Conservation (phyloP, 1,140 invertebrate species). For the Heliconius hewitsoni region DNA sequence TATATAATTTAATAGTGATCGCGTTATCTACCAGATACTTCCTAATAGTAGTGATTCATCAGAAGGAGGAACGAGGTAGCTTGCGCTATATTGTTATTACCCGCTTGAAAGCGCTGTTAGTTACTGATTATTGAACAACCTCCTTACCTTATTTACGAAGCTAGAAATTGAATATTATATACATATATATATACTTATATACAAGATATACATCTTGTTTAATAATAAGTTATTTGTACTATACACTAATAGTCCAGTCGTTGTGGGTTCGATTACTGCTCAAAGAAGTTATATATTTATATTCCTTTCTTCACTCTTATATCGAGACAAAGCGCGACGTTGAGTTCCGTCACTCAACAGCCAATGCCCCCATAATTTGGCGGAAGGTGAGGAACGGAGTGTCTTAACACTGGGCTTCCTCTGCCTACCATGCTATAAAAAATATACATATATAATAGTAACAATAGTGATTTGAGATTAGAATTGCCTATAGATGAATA, state of each 20-base stretch:
- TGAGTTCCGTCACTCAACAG: too few relatives aligned
- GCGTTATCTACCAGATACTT: neutral
- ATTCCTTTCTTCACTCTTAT: too few relatives aligned
- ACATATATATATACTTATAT: constrained; percentile 1
- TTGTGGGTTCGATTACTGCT: too few relatives aligned
- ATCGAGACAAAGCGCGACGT: too few relatives aligned
- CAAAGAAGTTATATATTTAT: too few relatives aligned
- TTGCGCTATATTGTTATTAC: constrained; percentile 38
- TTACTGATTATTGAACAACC: constrained; percentile 18
- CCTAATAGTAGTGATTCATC: constrained; percentile 51
- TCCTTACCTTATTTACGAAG: neutral
- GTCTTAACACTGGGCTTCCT: too few relatives aligned
- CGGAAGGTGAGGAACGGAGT: too few relatives aligned
- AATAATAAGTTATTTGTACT: neutral
- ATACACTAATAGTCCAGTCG: neutral
- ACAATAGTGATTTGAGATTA: too few relatives aligned
- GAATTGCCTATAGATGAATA: too few relatives aligned
- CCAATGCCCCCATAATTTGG: too few relatives aligned
- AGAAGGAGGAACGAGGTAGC: constrained; percentile 45
- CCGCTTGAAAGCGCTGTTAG: constrained; percentile 26
- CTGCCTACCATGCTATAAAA: too few relatives aligned
- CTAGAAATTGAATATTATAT: neutral
- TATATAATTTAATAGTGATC: constrained; percentile 1
- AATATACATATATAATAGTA: too few relatives aligned
- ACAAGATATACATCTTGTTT: constrained; percentile 8